A percentile compares a stretch with the other conserved stretches of the same genome.
Evolutionary conservation across 1,140 invertebrate species (phyloP).

Genomic region (Cyphomyrmex costatus): DNA sequence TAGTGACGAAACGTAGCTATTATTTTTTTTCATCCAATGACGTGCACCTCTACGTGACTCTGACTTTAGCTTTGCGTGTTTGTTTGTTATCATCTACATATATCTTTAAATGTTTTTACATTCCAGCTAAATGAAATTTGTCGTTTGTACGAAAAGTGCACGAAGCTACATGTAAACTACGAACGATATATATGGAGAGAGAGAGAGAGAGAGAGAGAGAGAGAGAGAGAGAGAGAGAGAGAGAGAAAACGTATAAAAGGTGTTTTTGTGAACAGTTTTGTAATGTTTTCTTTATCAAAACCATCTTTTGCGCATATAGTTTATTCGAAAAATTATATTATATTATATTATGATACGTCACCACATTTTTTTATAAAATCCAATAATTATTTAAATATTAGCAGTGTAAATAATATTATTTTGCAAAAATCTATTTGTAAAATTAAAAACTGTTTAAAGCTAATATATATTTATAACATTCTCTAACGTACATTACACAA

Average conservation of each 20-base stretch:
- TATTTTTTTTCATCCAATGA: slow-evolving; percentile 25
- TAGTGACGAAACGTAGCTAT: not conserved
- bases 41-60: not conserved
- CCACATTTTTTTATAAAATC: not conserved
- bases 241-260: not conserved
- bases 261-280: too few species aligned
- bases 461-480: not conserved
- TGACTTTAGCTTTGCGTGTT: slow-evolving; percentile 24
- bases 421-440: not conserved
- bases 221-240: not conserved
- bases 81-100: not conserved
- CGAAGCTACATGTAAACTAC: not conserved
- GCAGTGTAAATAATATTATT: not conserved
- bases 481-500: too few species aligned
- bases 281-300: not conserved
- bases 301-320: slow-evolving; percentile 2
- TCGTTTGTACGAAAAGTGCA: not conserved
- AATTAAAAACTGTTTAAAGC: not conserved
- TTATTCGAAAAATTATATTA: slow-evolving; percentile 13
- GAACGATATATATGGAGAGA: slow-evolving; percentile 4
- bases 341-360: not conserved
- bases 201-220: not conserved
- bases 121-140: slow-evolving; percentile 34
- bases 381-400: slow-evolving; percentile 5
- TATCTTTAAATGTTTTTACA: slow-evolving; percentile 42